Conservation (phyloP, 2,797 vertebrate genomes). For the Perodicticus potto region DNA sequence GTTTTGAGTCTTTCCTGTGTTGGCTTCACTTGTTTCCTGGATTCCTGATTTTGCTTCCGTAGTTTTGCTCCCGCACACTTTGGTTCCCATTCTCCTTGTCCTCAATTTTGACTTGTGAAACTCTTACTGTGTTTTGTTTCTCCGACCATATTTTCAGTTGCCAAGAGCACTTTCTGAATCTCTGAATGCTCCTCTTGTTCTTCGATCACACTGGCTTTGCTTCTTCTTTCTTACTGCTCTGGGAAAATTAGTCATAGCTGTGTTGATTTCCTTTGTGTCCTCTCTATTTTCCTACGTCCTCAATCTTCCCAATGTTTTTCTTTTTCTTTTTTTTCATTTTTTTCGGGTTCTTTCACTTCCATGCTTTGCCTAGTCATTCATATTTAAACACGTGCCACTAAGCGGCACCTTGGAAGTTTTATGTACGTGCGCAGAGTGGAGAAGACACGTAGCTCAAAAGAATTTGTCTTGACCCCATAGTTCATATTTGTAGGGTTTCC, state of each 20-base stretch:
- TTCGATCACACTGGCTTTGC: background rate
- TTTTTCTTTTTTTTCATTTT: background rate
- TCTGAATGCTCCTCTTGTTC: background rate
- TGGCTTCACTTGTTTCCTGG: slow-evolving; percentile 68
- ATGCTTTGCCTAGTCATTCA: background rate
- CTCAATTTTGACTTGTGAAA: background rate
- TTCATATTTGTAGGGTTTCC: background rate
- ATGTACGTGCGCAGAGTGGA: background rate
- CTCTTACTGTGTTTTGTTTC: background rate
- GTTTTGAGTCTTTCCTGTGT: slow-evolving; percentile 55
- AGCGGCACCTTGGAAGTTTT: background rate
- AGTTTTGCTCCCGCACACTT: slow-evolving; percentile 5
- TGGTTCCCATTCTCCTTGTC: background rate
- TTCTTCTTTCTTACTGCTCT: background rate
- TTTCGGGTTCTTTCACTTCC: background rate
- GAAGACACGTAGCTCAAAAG: background rate
- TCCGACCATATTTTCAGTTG: background rate
- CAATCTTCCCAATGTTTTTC: background rate
- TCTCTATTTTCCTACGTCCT: background rate
- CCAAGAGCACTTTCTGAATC: background rate
- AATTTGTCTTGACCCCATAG: background rate
- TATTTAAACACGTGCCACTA: background rate
- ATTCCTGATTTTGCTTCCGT: slow-evolving; percentile 58
- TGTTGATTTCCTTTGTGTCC: background rate
- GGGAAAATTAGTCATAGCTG: background rate